Evolutionary conservation across 1,140 invertebrate species (phyloP).

Genomic region (Zaprionus ghesquierei): DNA sequence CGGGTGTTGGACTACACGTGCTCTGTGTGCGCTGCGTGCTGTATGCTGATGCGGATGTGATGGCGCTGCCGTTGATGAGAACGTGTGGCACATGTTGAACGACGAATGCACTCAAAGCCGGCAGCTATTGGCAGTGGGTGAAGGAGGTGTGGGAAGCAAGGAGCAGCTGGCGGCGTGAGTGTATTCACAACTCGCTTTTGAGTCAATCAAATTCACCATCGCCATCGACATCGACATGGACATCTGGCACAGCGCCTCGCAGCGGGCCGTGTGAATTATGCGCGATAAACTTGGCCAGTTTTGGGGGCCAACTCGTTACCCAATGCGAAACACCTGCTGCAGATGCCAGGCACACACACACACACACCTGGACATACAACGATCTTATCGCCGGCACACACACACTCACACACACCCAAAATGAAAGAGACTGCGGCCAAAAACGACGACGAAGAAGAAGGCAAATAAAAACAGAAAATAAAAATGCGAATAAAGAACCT

Average conservation of each 20-base stretch:
- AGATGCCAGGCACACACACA: constrained; percentile 51
- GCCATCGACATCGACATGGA: neutral
- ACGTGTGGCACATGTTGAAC: constrained; percentile 29
- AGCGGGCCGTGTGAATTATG: constrained; percentile 68
- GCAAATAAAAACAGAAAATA: constrained; percentile 5
- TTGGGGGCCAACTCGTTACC: constrained; percentile 70
- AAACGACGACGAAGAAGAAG: constrained; percentile 31
- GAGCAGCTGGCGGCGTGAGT: constrained; percentile 14
- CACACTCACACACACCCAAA: constrained; percentile 59
- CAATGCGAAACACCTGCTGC: constrained; percentile 75
- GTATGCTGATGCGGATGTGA: constrained; percentile 24
- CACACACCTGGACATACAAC: constrained; percentile 45
- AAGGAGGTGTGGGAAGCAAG: neutral
- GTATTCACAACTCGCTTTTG: constrained; percentile 46
- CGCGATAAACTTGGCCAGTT: constrained; percentile 71
- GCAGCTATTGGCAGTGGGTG: constrained; percentile 10
- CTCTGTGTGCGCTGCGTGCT: constrained; percentile 10
- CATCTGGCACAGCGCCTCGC: constrained; percentile 32
- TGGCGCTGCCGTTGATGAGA: constrained; percentile 31
- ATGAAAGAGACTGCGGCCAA: constrained; percentile 59
- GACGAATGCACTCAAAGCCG: neutral
- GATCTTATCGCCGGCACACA: constrained; percentile 62
- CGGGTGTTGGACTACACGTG: constrained; percentile 10
- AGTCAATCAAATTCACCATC: constrained; percentile 65
- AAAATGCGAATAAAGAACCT: constrained; percentile 20